Evolutionary conservation across 2,113 vertebrate genomes (phyloP).

Genomic region (Hucho hucho): DNA sequence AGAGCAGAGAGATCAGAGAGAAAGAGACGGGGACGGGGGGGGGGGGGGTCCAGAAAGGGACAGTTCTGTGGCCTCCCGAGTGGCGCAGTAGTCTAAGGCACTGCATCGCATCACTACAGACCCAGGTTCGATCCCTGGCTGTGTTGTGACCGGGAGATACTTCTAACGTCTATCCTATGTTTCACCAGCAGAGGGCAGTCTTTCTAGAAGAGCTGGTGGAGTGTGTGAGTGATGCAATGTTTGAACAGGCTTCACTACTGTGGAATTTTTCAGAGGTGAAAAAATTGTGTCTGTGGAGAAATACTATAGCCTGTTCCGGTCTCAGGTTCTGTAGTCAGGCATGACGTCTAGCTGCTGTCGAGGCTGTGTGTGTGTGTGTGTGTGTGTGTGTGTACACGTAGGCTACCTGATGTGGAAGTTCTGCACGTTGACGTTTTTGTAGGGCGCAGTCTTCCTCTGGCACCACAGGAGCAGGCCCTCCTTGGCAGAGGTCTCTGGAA

Average conservation of each 20-base stretch:
- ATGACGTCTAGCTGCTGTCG: neutral
- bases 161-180: neutral
- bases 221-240: neutral
- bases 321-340: neutral
- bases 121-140: too few species aligned
- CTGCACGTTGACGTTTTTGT: slow-evolving; percentile 97
- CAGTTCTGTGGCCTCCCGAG: too few species aligned
- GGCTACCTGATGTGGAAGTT: slow-evolving; percentile 93
- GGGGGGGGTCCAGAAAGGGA: too few species aligned
- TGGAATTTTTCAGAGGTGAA: too few species aligned
- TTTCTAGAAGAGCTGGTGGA: slow-evolving; percentile 12
- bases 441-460: slow-evolving; percentile 93
- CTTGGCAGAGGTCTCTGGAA: slow-evolving; percentile 92
- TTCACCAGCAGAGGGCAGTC: slow-evolving; percentile 54
- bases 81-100: too few species aligned
- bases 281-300: neutral
- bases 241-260: neutral
- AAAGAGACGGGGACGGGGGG: too few species aligned
- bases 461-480: slow-evolving; percentile 94
- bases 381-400: neutral
- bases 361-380: neutral
- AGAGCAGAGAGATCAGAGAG: neutral
- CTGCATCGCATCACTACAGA: slow-evolving; percentile 34
- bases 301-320: neutral
- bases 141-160: too few species aligned